A percentile compares a stretch with the other conserved stretches of the same genome.
These are phyloP conservation scores for Tetragonula clypearis DNA, from an alignment of 1,140 invertebrate genomes.

Conservation along the genomic window DNA sequence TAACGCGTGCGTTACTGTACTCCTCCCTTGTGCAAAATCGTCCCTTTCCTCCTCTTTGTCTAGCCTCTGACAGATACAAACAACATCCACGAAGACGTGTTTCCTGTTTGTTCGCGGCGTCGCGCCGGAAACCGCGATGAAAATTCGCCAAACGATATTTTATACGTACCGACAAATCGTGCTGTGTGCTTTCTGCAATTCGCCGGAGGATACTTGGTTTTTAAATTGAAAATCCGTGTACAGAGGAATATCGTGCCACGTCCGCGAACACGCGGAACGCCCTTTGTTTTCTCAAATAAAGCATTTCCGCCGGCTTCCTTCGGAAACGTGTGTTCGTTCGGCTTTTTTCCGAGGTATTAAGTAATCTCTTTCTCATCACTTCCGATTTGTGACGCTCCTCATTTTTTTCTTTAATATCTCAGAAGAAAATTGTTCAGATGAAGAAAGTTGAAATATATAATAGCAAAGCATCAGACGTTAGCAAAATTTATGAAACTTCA, in stretches of 20 bases:
- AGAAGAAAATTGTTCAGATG: no score
- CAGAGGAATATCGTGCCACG: neutral
- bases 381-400: no score
- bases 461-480: no score
- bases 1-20: slow-evolving; percentile 16
- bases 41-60: neutral
- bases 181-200: neutral
- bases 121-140: neutral
- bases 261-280: neutral
- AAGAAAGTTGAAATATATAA: no score
- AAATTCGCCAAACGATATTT: neutral
- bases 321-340: neutral
- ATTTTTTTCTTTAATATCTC: no score
- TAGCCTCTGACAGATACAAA: slow-evolving; percentile 28
- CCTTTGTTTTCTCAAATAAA: neutral
- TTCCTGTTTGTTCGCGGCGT: slow-evolving; percentile 5
- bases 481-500: no score
- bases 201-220: neutral
- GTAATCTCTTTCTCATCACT: no score
- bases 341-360: no score
- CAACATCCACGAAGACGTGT: slow-evolving; percentile 21
- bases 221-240: slow-evolving; percentile 8
- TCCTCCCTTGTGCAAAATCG: neutral
- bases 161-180: neutral
- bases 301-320: neutral